Conservation (phyloP, 2,113 vertebrate genomes). For the Notechis scutatus region DNA sequence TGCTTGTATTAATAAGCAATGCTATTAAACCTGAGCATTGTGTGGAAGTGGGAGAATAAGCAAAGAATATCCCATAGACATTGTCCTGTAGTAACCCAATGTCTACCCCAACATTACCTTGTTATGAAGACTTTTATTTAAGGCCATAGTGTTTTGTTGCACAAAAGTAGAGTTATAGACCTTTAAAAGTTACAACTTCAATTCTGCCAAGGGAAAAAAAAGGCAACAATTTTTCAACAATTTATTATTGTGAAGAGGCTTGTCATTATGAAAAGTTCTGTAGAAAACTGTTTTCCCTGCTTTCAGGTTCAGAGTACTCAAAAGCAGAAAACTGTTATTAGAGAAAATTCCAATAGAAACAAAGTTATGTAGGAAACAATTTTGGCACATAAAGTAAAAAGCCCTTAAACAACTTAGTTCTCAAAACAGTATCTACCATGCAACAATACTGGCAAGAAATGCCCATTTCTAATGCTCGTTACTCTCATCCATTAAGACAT, state of each 20-base stretch:
- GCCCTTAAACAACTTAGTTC: constrained; percentile 67
- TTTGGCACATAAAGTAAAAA: constrained; percentile 73
- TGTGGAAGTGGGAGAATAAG: neutral
- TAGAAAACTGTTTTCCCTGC: constrained; percentile 76
- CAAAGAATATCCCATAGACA: neutral
- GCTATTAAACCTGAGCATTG: neutral
- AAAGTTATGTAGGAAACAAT: constrained; percentile 70
- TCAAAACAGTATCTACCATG: constrained; percentile 72
- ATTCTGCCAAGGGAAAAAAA: neutral
- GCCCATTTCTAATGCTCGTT: constrained; percentile 67
- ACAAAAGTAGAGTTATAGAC: neutral
- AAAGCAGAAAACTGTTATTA: constrained; percentile 75
- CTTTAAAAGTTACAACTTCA: neutral
- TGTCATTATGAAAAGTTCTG: constrained; percentile 75
- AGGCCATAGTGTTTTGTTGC: neutral
- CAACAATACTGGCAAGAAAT: constrained; percentile 69
- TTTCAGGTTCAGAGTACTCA: constrained; percentile 69
- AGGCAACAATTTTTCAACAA: constrained; percentile 62
- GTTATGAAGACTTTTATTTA: neutral
- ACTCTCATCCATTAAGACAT: constrained; percentile 67
- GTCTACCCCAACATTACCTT: neutral
- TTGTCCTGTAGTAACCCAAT: neutral
- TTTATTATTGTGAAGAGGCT: constrained; percentile 77
- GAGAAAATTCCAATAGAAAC: constrained; percentile 82
- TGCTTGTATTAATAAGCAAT: neutral